A percentile compares a stretch with the other conserved stretches of the same genome.
Conservation (phyloP, 2,797 vertebrate genomes). For the Manis crassicaudata region DNA sequence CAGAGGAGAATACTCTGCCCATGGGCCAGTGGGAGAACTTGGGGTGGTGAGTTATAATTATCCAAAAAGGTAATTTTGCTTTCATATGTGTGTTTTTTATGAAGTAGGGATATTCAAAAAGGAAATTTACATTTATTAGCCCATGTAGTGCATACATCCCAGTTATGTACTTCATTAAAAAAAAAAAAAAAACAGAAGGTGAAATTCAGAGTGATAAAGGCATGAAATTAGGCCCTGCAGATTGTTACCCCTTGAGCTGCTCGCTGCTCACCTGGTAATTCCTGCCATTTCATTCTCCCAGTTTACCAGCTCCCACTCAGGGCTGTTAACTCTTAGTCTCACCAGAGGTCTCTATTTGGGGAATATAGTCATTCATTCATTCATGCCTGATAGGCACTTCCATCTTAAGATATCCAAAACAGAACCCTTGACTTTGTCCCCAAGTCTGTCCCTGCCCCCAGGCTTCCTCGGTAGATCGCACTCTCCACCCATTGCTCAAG, state of each 20-base stretch:
- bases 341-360: neutral
- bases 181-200: slow-evolving; percentile 19
- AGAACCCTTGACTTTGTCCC: neutral
- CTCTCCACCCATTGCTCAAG: neutral
- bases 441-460: neutral
- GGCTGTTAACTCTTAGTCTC: neutral
- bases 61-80: slow-evolving; percentile 1
- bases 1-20: neutral
- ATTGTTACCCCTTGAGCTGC: neutral
- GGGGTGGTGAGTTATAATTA: neutral
- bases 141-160: neutral
- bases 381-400: neutral
- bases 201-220: neutral
- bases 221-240: neutral
- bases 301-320: neutral
- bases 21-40: neutral
- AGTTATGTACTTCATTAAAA: neutral
- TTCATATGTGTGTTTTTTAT: neutral
- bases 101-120: neutral
- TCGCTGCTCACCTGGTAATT: neutral
- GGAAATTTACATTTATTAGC: slow-evolving; percentile 17
- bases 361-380: neutral
- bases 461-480: neutral
- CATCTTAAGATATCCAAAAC: neutral
- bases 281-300: neutral